A percentile compares a stretch with the other conserved stretches of the same genome.
Evolutionary conservation across 2,113 vertebrate species (phyloP).

Genomic region (Scolopax mira): DNA sequence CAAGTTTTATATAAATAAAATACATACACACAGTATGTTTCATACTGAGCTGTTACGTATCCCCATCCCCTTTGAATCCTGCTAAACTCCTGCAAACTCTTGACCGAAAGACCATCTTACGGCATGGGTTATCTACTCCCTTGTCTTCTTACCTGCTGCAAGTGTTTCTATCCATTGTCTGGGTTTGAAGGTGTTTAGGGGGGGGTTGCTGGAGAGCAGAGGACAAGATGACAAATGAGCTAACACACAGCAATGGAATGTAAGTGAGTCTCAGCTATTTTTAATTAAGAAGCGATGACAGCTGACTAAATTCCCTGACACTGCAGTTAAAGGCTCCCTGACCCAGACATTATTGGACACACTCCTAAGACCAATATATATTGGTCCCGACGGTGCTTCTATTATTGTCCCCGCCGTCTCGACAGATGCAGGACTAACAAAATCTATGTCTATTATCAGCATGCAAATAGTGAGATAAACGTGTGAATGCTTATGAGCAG

Average conservation of each 20-base stretch:
- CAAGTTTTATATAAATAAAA: not conserved
- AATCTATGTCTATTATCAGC: conserved; percentile 29
- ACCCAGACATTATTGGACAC: conserved; percentile 59
- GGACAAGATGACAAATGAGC: conserved; percentile 37
- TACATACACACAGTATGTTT: not conserved
- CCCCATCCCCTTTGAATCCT: not conserved
- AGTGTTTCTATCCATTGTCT: not conserved
- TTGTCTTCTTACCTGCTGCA: not conserved
- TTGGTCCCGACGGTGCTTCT: conserved; percentile 31
- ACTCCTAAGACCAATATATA: not conserved
- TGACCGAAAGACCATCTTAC: not conserved
- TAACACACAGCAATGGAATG: conserved; percentile 37
- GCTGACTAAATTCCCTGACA: conserved; percentile 70
- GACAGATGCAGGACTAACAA: conserved; percentile 42
- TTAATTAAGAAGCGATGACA: conserved; percentile 78
- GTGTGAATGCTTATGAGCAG: conserved; percentile 4
- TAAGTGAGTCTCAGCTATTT: conserved; percentile 64
- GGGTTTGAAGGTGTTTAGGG: not conserved
- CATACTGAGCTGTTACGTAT: not conserved
- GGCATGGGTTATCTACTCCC: not conserved
- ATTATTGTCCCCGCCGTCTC: conserved; percentile 37
- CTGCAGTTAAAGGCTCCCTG: conserved; percentile 68
- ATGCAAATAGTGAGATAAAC: conserved; percentile 6
- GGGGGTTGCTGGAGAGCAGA: not conserved
- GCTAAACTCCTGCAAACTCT: not conserved